Percentiles rank a stretch among this genome's conserved stretches.
phyloP scores from a whole-genome alignment of 1,140 invertebrate species.

The Thereuonema tuberculata region DNA sequence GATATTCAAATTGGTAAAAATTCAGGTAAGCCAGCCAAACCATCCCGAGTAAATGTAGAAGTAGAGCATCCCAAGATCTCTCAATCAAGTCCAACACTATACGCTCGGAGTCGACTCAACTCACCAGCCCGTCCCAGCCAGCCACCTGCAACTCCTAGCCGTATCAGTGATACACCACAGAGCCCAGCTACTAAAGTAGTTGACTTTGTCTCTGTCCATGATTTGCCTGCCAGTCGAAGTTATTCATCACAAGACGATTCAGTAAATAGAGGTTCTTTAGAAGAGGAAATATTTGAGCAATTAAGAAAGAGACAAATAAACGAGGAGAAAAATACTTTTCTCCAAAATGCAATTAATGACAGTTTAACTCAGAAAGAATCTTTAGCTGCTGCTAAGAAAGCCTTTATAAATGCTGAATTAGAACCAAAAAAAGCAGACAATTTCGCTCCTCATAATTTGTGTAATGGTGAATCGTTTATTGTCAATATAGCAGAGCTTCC shows the following conservation, averaged over 20 bases:
- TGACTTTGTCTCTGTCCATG: conserved; percentile 29
- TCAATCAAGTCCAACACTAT: conserved; percentile 18
- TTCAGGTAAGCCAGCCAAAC: neutral
- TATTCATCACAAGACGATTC: conserved; percentile 37
- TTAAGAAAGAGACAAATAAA: conserved; percentile 2
- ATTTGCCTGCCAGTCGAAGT: conserved; percentile 32
- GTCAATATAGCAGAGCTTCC: no score
- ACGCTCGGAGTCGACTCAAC: conserved; percentile 11
- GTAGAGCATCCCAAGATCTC: conserved; percentile 14
- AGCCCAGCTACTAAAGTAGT: conserved; percentile 20
- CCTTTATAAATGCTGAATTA: no score
- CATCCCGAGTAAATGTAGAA: conserved; percentile 13
- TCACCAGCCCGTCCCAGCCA: no score
- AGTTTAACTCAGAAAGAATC: no score
- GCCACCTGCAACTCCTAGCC: neutral
- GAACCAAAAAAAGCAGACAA: no score
- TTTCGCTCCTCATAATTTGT: no score
- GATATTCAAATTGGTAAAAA: neutral
- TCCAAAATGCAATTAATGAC: neutral
- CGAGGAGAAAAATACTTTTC: neutral
- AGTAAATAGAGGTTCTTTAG: conserved; percentile 25
- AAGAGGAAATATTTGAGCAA: conserved; percentile 26
- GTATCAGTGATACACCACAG: neutral
- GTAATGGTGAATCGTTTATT: no score
- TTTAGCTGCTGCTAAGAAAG: no score